These are phyloP conservation scores for Enteromius argenteus DNA, from an alignment of 2,797 vertebrate species.

Conservation along the genomic window DNA sequence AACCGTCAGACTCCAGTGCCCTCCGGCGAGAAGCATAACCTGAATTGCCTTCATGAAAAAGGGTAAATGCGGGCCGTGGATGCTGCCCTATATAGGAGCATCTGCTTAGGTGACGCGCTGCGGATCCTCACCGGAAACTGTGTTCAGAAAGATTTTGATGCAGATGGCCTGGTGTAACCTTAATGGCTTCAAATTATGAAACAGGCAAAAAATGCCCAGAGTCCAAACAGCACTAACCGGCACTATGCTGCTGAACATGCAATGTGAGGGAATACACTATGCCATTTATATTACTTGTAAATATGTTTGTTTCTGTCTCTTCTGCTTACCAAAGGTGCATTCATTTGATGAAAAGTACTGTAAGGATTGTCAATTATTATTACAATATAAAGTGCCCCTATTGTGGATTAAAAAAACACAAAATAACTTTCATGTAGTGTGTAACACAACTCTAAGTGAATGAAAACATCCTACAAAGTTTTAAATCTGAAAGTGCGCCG, in stretches of 20 bases:
- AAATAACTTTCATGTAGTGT: too few species aligned
- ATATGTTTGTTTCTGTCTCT: neutral
- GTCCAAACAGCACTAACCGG: neutral
- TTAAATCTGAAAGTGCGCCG: too few species aligned
- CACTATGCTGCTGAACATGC: neutral
- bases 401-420: too few species aligned
- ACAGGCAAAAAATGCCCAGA: neutral
- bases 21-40: slow-evolving; percentile 42
- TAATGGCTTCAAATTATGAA: neutral
- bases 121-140: neutral
- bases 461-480: too few species aligned
- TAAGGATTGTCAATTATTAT: neutral
- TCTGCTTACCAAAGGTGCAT: neutral
- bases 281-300: neutral
- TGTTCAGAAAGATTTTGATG: neutral
- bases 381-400: neutral
- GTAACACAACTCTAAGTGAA: too few species aligned
- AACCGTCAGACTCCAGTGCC: slow-evolving; percentile 47
- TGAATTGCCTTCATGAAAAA: slow-evolving; percentile 41
- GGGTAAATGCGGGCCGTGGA: slow-evolving; percentile 31
- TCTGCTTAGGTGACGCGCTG: slow-evolving; percentile 24
- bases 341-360: neutral
- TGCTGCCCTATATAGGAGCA: slow-evolving; percentile 41
- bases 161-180: neutral
- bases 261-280: neutral